Evolutionary conservation across 2,113 vertebrate genomes (phyloP).

Genomic region (Gasterosteus aculeatus): DNA sequence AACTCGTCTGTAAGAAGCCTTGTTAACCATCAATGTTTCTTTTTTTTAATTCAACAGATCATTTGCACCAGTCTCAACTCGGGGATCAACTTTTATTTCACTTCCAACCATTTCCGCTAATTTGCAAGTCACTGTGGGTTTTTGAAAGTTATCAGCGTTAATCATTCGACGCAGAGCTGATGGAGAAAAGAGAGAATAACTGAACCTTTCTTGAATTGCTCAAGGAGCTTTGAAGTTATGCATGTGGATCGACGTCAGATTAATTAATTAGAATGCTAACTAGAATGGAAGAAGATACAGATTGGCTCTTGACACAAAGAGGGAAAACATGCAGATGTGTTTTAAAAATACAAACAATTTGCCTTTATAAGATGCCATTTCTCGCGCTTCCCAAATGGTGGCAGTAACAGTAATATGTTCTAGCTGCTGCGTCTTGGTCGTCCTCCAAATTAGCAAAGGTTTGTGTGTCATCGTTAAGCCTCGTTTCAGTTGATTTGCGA

Average conservation of each 20-base stretch:
- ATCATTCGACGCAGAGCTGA: constrained; percentile 39
- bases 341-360: constrained; percentile 3
- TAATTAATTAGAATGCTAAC: constrained; percentile 14
- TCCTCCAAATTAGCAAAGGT: constrained; percentile 5
- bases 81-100: constrained; percentile 52
- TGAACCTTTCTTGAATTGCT: constrained; percentile 22
- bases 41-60: constrained; percentile 1
- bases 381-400: constrained; percentile 21
- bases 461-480: constrained; percentile 1
- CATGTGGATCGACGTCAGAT: background rate
- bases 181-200: constrained; percentile 13
- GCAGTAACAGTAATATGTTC: background rate
- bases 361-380: background rate
- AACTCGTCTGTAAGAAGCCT: constrained; percentile 15
- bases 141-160: constrained; percentile 37
- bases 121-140: constrained; percentile 55
- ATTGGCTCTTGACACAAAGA: background rate
- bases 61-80: constrained; percentile 30
- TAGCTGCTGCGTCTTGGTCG: constrained; percentile 11
- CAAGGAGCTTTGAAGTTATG: constrained; percentile 22
- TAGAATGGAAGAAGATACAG: constrained; percentile 13
- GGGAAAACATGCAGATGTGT: background rate
- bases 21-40: constrained; percentile 5
- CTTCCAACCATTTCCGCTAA: constrained; percentile 38
- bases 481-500: constrained; percentile 22